phyloP scores from a whole-genome alignment of 2,888 invertebrate genomes.

The Metallyticus violacea region DNA sequence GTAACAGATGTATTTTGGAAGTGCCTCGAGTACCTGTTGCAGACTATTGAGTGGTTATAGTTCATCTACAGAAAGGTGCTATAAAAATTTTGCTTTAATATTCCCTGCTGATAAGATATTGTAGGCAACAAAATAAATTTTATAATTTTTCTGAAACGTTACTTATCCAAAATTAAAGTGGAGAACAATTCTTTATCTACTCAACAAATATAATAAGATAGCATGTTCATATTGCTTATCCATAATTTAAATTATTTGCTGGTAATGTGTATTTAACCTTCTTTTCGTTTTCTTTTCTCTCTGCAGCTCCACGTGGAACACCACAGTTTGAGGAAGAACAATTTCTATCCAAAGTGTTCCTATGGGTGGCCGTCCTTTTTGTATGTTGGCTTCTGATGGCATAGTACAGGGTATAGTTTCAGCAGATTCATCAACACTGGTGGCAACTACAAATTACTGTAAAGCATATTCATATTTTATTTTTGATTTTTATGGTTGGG shows the following conservation, averaged over 20 bases:
- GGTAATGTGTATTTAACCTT: constrained; percentile 25
- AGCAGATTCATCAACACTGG: background rate
- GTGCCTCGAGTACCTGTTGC: too few species aligned
- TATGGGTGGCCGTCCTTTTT: constrained; percentile 89
- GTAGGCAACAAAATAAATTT: too few species aligned
- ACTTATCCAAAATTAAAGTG: too few species aligned
- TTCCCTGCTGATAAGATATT: too few species aligned
- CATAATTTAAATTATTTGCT: constrained; percentile 21
- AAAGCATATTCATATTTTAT: background rate
- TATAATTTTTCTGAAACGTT: too few species aligned
- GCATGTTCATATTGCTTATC: too few species aligned
- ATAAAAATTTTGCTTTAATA: too few species aligned
- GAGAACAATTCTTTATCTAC: too few species aligned
- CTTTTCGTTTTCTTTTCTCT: constrained; percentile 33
- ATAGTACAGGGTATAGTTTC: constrained; percentile 46
- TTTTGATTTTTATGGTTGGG: background rate
- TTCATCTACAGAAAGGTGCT: too few species aligned
- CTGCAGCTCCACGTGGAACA: constrained; percentile 72
- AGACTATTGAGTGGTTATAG: too few species aligned
- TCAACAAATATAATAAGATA: too few species aligned
- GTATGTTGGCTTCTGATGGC: constrained; percentile 90
- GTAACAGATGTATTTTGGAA: too few species aligned
- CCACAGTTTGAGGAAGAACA: constrained; percentile 90
- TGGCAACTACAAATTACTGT: background rate
- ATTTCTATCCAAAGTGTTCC: constrained; percentile 87